Evolutionary conservation across 2,113 vertebrate species (phyloP).

Genomic region (Megaleporinus macrocephalus): DNA sequence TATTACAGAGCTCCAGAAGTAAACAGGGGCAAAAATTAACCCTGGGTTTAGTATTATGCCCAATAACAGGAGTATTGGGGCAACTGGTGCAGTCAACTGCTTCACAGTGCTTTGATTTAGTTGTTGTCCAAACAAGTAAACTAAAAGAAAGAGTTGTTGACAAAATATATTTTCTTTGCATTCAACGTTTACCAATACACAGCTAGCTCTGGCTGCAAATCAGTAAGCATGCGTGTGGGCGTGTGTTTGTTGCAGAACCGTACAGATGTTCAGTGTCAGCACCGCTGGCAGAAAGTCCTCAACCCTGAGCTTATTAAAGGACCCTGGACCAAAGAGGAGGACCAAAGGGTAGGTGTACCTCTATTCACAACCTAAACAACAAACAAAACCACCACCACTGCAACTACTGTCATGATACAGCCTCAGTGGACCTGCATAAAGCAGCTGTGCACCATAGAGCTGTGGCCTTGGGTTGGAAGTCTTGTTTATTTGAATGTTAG

Average conservation of each 20-base stretch:
- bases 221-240: background rate
- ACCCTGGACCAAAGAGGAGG: conserved; percentile 99
- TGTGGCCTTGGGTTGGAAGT: no score
- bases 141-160: no score
- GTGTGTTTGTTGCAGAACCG: conserved; percentile 82
- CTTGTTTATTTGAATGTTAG: no score
- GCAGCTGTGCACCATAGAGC: background rate
- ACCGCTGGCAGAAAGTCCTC: conserved; percentile 98
- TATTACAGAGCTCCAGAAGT: background rate
- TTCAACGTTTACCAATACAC: background rate
- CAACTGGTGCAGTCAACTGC: no score
- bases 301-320: conserved; percentile 99
- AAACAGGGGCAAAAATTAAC: background rate
- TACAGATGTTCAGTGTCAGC: conserved; percentile 97
- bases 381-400: no score
- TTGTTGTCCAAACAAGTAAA: no score
- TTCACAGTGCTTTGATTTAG: background rate
- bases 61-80: no score
- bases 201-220: background rate
- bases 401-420: background rate
- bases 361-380: conserved; percentile 22
- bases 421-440: background rate
- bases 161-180: no score
- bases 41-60: no score
- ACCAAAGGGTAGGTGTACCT: conserved; percentile 88